Conservation (phyloP, 23 tunicate species). For the Trididemnum clinides region DNA sequence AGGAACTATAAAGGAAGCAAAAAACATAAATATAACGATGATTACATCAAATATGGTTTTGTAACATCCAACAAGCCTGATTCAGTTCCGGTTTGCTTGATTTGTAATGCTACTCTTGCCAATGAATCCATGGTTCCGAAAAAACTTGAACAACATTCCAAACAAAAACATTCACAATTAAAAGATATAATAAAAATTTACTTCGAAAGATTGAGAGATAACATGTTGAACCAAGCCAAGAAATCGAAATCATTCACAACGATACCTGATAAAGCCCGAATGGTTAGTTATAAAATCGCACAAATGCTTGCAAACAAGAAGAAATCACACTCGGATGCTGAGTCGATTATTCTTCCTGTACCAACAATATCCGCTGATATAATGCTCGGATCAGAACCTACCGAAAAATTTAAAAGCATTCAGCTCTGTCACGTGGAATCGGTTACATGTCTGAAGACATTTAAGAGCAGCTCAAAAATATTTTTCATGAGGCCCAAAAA, state of each 20-base stretch:
- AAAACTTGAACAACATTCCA: not conserved
- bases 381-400: not conserved
- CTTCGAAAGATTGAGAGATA: not conserved
- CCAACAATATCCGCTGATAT: not conserved
- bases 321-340: not conserved
- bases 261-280: not conserved
- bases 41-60: not conserved
- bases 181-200: not conserved
- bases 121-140: not conserved
- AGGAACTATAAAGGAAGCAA: not conserved
- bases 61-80: not conserved
- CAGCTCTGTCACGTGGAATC: not conserved
- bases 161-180: not conserved
- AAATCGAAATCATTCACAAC: not conserved
- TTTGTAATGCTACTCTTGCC: not conserved
- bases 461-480: not conserved
- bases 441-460: not conserved
- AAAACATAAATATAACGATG: not conserved
- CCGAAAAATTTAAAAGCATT: not conserved
- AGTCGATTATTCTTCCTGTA: not conserved
- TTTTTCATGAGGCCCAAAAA: too few species aligned
- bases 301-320: not conserved
- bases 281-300: not conserved
- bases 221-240: not conserved
- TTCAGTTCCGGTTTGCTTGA: not conserved